Evolutionary conservation across 1,140 invertebrate genomes (phyloP).

Genomic region (Sycophaga agraensis): DNA sequence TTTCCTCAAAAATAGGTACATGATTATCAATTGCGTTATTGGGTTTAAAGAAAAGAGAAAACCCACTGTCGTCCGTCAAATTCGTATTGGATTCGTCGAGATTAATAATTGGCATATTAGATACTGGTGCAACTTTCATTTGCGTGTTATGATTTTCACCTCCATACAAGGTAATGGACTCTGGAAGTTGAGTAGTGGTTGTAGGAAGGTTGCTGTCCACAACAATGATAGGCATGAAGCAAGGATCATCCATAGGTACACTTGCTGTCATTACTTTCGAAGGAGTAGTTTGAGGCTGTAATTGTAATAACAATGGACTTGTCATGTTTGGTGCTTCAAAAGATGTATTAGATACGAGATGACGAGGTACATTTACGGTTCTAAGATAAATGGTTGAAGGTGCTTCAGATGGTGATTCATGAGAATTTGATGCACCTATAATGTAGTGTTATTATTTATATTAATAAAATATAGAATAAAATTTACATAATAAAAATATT

Average conservation of each 20-base stretch:
- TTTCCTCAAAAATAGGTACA: too few relatives aligned
- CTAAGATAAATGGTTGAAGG: slow-evolving; percentile 14
- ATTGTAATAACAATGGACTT: neutral
- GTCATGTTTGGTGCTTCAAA: neutral
- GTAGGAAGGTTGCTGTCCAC: neutral
- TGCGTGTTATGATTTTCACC: slow-evolving; percentile 35
- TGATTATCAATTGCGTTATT: too few relatives aligned
- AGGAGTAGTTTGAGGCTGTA: neutral
- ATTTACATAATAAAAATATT: too few relatives aligned
- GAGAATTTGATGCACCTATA: too few relatives aligned
- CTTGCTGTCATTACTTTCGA: neutral
- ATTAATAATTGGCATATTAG: slow-evolving; percentile 41
- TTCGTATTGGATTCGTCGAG: slow-evolving; percentile 47
- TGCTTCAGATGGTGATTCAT: too few relatives aligned
- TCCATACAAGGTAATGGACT: slow-evolving; percentile 48
- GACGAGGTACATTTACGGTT: slow-evolving; percentile 25
- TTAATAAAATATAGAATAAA: too few relatives aligned
- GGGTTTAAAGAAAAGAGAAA: slow-evolving; percentile 49
- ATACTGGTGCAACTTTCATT: slow-evolving; percentile 28
- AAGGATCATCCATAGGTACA: neutral
- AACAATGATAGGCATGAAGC: slow-evolving; percentile 5
- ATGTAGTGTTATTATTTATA: too few relatives aligned
- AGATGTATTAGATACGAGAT: neutral
- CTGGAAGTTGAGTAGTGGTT: neutral
- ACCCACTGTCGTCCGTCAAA: slow-evolving; percentile 34